Conservation (phyloP, 2,888 invertebrate genomes). For the Seira sanloemensis region DNA sequence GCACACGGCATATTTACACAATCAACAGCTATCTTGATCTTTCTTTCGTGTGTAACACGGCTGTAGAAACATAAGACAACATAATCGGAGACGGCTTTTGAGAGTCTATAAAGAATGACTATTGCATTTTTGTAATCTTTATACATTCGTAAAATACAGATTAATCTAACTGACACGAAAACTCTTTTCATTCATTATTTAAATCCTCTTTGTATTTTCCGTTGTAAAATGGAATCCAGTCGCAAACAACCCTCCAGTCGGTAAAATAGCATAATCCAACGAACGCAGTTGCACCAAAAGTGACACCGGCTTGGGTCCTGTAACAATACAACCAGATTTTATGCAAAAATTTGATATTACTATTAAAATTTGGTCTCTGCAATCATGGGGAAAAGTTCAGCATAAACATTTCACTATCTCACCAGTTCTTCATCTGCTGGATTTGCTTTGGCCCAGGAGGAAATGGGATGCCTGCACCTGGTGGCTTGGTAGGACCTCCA, state of each 20-base stretch:
- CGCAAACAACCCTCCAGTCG: constrained; percentile 86
- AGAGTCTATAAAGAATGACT: constrained; percentile 7
- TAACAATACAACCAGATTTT: constrained; percentile 63
- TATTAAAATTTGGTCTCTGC: not conserved
- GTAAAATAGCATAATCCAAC: constrained; percentile 83
- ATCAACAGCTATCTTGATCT: too few species aligned
- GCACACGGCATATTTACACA: too few species aligned
- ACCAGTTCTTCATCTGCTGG: constrained; percentile 69
- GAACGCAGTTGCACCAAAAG: constrained; percentile 83
- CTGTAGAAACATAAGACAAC: too few species aligned
- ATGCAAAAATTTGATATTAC: too few species aligned
- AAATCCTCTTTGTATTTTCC: constrained; percentile 82
- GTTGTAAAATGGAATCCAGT: constrained; percentile 86
- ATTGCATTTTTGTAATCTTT: not conserved
- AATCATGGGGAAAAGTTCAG: not conserved
- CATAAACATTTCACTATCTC: too few species aligned
- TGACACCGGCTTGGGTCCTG: constrained; percentile 80
- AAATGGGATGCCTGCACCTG: constrained; percentile 31
- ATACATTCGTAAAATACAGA: not conserved
- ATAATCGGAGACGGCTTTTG: not conserved
- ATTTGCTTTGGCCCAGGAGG: constrained; percentile 67
- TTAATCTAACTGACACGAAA: not conserved
- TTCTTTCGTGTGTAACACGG: too few species aligned
- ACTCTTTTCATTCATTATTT: not conserved
- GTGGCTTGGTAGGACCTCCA: constrained; percentile 17